These are phyloP conservation scores for Epinotia demarniana DNA, from an alignment of 2,888 invertebrate genomes.

Conservation along the genomic window DNA sequence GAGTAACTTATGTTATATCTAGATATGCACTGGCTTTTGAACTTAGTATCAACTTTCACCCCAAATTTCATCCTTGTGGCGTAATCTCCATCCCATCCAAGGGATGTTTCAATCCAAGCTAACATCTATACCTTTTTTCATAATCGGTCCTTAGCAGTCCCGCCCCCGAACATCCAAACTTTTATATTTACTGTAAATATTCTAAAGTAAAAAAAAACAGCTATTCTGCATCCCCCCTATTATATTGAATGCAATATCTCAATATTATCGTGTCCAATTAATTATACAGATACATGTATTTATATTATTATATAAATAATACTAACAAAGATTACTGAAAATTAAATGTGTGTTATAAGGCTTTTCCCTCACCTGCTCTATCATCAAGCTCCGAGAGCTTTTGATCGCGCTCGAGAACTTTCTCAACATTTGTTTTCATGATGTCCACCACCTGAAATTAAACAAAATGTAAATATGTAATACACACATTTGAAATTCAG, in stretches of 20 bases:
- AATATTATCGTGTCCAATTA: background rate
- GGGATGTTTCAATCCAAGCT: no score
- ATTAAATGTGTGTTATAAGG: background rate
- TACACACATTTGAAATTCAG: background rate
- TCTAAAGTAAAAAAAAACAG: background rate
- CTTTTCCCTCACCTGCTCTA: constrained; percentile 86
- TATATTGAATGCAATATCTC: background rate
- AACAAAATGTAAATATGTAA: constrained; percentile 14
- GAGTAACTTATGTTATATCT: no score
- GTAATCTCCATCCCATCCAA: no score
- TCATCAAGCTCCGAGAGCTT: constrained; percentile 98
- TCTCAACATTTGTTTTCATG: constrained; percentile 98
- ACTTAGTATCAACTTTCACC: no score
- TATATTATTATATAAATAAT: background rate
- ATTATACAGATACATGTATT: background rate
- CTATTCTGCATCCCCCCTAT: background rate
- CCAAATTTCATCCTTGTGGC: no score
- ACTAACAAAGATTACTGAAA: background rate
- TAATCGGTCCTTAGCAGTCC: no score
- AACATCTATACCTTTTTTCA: no score
- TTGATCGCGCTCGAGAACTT: constrained; percentile 97
- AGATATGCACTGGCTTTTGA: no score
- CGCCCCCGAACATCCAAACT: no score
- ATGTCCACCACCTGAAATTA: constrained; percentile 92
- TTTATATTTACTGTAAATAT: no score